These are phyloP conservation scores for Thamnophis elegans DNA, from an alignment of 2,797 vertebrate species.

Conservation along the genomic window DNA sequence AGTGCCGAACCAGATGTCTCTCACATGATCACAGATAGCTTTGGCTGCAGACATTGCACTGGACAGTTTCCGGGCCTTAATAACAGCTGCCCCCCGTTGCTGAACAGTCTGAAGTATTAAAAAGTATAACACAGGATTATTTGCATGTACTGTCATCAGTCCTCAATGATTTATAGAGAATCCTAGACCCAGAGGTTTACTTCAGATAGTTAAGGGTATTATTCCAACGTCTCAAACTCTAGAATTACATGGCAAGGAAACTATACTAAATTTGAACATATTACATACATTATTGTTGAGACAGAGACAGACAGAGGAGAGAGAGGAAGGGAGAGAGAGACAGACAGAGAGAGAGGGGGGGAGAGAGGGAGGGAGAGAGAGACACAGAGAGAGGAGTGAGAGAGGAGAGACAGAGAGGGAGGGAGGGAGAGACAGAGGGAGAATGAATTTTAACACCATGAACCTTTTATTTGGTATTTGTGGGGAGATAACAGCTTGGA, in stretches of 20 bases:
- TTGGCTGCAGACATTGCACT: conserved; percentile 98
- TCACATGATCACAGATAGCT: conserved; percentile 95
- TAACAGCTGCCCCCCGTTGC: conserved; percentile 90
- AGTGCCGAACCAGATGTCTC: conserved; percentile 94
- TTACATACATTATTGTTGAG: not conserved
- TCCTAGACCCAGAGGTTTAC: not conserved
- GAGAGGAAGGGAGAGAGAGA: too few species aligned
- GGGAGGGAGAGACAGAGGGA: too few species aligned
- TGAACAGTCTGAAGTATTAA: conserved; percentile 84
- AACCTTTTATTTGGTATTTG: not conserved
- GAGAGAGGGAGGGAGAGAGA: too few species aligned
- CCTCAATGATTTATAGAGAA: not conserved
- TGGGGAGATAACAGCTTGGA: not conserved
- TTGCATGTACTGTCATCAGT: not conserved
- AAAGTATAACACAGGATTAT: not conserved
- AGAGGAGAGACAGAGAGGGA: too few species aligned
- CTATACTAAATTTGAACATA: not conserved
- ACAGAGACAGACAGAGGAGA: too few species aligned
- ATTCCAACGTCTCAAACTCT: not conserved
- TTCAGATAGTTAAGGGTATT: not conserved
- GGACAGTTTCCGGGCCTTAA: conserved; percentile 94
- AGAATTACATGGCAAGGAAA: not conserved
- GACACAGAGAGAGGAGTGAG: too few species aligned
- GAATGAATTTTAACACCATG: not conserved
- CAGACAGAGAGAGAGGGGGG: too few species aligned